phyloP scores from a whole-genome alignment of 2,797 vertebrate genomes.

The Hemitrygon akajei region DNA sequence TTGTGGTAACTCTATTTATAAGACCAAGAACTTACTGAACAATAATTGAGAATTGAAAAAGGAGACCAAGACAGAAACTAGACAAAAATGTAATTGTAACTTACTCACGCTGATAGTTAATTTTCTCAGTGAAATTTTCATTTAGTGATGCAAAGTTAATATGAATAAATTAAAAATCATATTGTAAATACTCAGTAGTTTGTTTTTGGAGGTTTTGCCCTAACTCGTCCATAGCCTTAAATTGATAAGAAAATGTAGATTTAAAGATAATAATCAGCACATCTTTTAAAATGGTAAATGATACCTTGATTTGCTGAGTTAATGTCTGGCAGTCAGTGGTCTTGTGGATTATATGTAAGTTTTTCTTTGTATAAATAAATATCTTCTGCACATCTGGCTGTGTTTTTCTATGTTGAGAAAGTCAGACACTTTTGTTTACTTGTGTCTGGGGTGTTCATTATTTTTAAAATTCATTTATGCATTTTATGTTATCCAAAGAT shows the following conservation, averaged over 20 bases:
- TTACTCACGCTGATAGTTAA: neutral
- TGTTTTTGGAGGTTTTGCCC: neutral
- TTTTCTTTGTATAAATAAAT: neutral
- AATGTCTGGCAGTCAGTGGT: neutral
- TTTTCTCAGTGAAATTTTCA: neutral
- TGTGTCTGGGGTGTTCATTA: neutral
- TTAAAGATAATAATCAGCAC: neutral
- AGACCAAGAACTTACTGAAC: neutral
- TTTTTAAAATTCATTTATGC: too few relatives aligned
- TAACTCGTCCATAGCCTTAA: neutral
- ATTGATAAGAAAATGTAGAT: neutral
- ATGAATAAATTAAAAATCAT: neutral
- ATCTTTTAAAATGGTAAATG: neutral
- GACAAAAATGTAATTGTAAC: neutral
- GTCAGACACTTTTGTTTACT: neutral
- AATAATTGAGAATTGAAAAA: neutral
- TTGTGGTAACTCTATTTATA: neutral
- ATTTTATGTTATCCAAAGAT: neutral
- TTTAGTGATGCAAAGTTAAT: neutral
- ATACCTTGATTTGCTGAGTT: neutral
- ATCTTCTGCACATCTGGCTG: neutral
- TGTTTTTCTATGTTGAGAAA: neutral
- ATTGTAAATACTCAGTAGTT: neutral
- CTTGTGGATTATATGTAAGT: neutral
- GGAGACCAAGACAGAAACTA: neutral